Conservation (phyloP, 1,140 invertebrate genomes). For the Dendroctonus valens region DNA sequence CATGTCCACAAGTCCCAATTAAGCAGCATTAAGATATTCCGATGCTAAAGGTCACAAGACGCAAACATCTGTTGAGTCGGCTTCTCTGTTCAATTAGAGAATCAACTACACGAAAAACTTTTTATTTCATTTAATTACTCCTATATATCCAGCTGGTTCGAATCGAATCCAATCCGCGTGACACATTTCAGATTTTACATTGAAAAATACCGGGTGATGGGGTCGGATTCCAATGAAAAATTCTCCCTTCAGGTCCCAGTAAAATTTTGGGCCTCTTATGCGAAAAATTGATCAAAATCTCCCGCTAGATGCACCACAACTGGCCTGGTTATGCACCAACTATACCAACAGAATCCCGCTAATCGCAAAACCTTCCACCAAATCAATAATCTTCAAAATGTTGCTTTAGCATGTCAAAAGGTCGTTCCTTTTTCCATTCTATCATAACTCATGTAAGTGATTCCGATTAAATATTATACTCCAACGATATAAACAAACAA, state of each 20-base stretch:
- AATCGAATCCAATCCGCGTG: background rate
- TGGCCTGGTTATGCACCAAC: too few species aligned
- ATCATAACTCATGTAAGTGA: conserved; percentile 10
- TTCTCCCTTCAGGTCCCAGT: too few species aligned
- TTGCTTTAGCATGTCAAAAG: too few species aligned
- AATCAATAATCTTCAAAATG: too few species aligned
- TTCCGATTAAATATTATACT: conserved; percentile 6
- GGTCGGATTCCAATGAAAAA: too few species aligned
- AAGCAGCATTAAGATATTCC: conserved; percentile 12
- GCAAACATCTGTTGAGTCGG: conserved; percentile 24
- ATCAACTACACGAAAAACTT: conserved; percentile 12
- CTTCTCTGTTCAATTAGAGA: conserved; percentile 24
- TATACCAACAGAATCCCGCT: background rate
- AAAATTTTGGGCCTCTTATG: background rate
- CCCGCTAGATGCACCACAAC: too few species aligned
- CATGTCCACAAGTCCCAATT: conserved; percentile 19
- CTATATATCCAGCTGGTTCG: background rate
- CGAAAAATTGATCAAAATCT: background rate
- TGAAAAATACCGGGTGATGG: too few species aligned
- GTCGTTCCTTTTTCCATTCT: too few species aligned
- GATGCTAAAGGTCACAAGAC: conserved; percentile 15
- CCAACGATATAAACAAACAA: conserved; percentile 11
- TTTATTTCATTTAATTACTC: conserved; percentile 5
- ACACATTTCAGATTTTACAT: too few species aligned
- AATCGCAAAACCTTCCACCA: too few species aligned